Evolutionary conservation across 2,797 vertebrate species (phyloP).

Genomic region (Xenops minutus): DNA sequence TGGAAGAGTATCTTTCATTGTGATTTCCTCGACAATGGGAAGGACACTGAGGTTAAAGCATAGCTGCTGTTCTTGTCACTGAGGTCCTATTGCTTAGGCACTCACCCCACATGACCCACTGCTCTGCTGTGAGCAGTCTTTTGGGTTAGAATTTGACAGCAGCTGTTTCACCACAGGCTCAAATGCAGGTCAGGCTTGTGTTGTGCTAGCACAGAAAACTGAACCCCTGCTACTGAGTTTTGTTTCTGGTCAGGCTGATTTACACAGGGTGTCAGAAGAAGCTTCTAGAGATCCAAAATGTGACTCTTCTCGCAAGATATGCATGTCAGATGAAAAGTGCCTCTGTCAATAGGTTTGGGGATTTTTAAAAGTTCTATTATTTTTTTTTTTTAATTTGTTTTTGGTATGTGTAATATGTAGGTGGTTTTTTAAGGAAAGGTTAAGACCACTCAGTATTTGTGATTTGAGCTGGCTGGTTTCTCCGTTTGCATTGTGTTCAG

Average conservation of each 20-base stretch:
- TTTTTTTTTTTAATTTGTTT: background rate
- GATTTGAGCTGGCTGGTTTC: slow-evolving; percentile 3
- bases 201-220: slow-evolving; percentile 34
- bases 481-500: background rate
- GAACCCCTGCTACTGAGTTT: slow-evolving; percentile 19
- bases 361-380: background rate
- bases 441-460: slow-evolving; percentile 11
- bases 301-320: background rate
- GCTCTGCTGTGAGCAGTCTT: background rate
- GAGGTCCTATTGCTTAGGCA: background rate
- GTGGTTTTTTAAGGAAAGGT: slow-evolving; percentile 19
- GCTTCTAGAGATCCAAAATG: slow-evolving; percentile 28
- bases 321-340: slow-evolving; percentile 6
- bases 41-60: background rate
- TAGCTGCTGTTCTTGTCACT: background rate
- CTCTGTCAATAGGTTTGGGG: slow-evolving; percentile 6
- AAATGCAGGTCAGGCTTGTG: background rate
- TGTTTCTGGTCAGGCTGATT: slow-evolving; percentile 54
- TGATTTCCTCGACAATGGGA: background rate
- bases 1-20: background rate
- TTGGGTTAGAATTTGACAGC: background rate
- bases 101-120: background rate
- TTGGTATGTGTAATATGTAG: background rate
- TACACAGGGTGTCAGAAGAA: slow-evolving; percentile 26
- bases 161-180: background rate